Evolutionary conservation across 2,113 vertebrate species (phyloP), one percentile per base, ranked within the genome.

Genomic region (Australoheros scitulus): DNA sequence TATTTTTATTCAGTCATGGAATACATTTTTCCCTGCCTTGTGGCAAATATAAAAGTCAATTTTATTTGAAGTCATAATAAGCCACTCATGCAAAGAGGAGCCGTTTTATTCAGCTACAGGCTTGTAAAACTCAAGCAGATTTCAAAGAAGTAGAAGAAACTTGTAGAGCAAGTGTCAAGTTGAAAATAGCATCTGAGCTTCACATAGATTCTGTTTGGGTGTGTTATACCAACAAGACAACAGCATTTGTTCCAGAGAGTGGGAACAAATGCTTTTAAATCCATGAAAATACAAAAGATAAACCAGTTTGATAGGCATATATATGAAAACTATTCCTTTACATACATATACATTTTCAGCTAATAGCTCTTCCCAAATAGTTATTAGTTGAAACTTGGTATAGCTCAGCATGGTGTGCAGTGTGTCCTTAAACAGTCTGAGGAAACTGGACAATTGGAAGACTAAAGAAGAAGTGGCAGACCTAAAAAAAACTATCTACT

Each of bases 1-100:
- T 47, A 22, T 7, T 76, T 65, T 83, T 68, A 65, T 76, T 75
- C 41, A 60, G 52, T 76, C 22, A 6, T 76, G 60, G 64, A 83
- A 79, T 56, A 22, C 5, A 0, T 14, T 6, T 14, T 11, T 4
- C 47, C 38, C 2, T 11, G 22, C 8, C 77, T 38, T 18, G n/a
- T 11, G 61, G 55, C 22, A 43, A 11, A 80, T 1, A 20, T n/a
- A 77, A 20, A 38, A 58, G 24, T 3, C 75, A 10, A 5, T 50
- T 61, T 61, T 79, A 56, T 56, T 56, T 18, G 13, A 36, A 58
- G n/a, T 50, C 24, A 50, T 38, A 56, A 76, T 32, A 72, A 72
- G 24, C 3, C 26, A 3, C 20, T 84, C 18, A 6, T 32, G 24
- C 61, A 15, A 20, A 50, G 38, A 13, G 32, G 29, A 61, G 36